Base-by-base conservation (phyloP, 2,888 invertebrate species). In the Crioceris asparagi region DNA sequence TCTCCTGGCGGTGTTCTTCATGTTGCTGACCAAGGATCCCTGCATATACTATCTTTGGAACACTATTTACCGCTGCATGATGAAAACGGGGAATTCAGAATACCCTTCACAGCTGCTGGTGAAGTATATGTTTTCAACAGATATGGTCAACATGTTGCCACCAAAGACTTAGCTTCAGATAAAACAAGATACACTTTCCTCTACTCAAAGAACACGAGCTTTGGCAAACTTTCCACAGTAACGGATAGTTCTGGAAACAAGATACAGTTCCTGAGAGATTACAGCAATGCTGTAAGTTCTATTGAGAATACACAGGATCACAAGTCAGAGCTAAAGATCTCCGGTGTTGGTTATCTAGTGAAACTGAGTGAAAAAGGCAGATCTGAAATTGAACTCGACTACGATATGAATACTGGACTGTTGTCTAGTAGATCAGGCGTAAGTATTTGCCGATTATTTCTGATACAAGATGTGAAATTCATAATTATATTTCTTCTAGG, bases 1-100 rank as follows among this genome's bases (percentile, higher is more conserved):
- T 90, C 93, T 18, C 91, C 94, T 21, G 92, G 93, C 61, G 93
- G 94, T n/a, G 84, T 91, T 38, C 72, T 97, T 30, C 88, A 94
- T 65, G 83, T 97, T 35, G 91, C 94, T 25, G 97, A 98, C 69
- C 90, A 92, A 75, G 86, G 85, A 33, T 86, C 84, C 3, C 67
- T 88, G 8, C 86, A 87, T 53, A 86, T 88, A 38, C 66, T 90
- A 39, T 85, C 88, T 0, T 60, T 90, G 49, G 86, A 85, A 61
- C 91, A 88, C 49, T 90, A 88, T 60, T 65, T 90, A 43, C 91
- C 90, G 15, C 78, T 79, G 18, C 86, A 87, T 52, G 87, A 88
- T 57, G 83, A 85, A 61, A 85, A 82, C 55, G 85, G 90, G 19
- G 88, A 91, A 61, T 94, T 91, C 57, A 83, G 90, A 60, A 91